Percentiles rank a stretch among this genome's conserved stretches.
These are phyloP conservation scores for Arnoldichthys spilopterus DNA, from an alignment of 2,797 vertebrate genomes.

Conservation along the genomic window DNA sequence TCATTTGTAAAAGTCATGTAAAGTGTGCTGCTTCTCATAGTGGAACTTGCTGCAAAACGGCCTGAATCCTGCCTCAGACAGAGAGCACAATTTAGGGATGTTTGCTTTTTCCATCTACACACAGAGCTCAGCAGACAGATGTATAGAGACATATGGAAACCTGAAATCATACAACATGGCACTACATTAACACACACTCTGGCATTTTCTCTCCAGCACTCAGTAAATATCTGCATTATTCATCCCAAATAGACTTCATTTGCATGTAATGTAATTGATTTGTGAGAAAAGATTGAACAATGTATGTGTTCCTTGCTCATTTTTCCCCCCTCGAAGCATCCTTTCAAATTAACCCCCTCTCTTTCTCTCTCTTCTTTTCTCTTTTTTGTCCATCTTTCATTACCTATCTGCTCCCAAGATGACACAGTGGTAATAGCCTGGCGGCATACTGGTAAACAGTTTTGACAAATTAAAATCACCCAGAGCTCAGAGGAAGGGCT, in stretches of 20 bases:
- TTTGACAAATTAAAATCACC: slow-evolving; percentile 87
- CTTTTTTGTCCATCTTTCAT: slow-evolving; percentile 80
- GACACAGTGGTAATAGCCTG: slow-evolving; percentile 82
- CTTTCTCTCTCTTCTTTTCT: slow-evolving; percentile 3
- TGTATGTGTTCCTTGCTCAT: slow-evolving; percentile 49
- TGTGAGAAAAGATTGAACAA: slow-evolving; percentile 65
- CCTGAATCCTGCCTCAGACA: neutral
- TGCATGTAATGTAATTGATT: slow-evolving; percentile 74
- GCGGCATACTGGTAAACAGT: slow-evolving; percentile 78
- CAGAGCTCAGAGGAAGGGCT: slow-evolving; percentile 37
- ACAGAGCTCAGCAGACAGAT: neutral
- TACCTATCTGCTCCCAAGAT: slow-evolving; percentile 78
- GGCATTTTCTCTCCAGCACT: slow-evolving; percentile 51
- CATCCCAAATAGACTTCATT: slow-evolving; percentile 76
- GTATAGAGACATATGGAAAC: slow-evolving; percentile 7
- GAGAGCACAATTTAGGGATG: slow-evolving; percentile 14
- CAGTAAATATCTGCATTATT: slow-evolving; percentile 73
- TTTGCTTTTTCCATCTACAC: neutral
- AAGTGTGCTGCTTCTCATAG: neutral
- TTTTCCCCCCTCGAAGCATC: slow-evolving; percentile 32
- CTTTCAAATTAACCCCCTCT: slow-evolving; percentile 31
- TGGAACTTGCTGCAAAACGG: slow-evolving; percentile 5
- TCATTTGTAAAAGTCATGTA: neutral
- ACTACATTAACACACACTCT: slow-evolving; percentile 63
- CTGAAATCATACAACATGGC: slow-evolving; percentile 23